phyloP scores from a whole-genome alignment of 2,113 vertebrate species.

The Oenanthe melanoleuca region DNA sequence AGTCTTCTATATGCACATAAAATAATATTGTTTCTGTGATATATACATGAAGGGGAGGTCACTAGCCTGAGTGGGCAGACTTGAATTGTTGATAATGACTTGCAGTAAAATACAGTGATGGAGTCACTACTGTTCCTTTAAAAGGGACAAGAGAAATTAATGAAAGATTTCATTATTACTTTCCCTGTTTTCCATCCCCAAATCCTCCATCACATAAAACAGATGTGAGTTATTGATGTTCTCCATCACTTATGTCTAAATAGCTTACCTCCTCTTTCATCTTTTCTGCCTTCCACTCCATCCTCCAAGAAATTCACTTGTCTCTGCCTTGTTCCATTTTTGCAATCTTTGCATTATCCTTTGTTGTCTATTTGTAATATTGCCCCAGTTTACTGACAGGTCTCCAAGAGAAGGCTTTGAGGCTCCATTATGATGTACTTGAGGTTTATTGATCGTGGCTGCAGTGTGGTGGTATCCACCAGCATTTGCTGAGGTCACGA shows the following conservation, averaged over 20 bases:
- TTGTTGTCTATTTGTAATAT: constrained; percentile 23
- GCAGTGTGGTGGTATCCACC: constrained; percentile 5
- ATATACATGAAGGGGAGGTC: neutral
- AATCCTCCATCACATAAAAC: neutral
- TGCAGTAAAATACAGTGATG: neutral
- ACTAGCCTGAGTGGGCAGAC: neutral
- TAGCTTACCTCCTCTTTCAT: constrained; percentile 9
- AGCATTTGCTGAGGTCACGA: neutral
- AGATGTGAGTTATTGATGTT: neutral
- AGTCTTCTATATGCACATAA: neutral
- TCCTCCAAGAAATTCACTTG: neutral
- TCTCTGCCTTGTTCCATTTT: neutral
- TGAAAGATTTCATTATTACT: neutral
- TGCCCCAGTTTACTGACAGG: constrained; percentile 34
- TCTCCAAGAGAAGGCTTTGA: neutral
- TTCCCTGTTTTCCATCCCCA: neutral
- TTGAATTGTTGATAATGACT: neutral
- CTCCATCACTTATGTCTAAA: neutral
- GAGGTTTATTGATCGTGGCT: neutral
- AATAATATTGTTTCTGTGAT: neutral
- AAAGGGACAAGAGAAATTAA: neutral
- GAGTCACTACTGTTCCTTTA: neutral
- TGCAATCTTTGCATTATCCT: neutral
- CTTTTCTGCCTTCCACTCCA: neutral
- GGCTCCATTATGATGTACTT: neutral